phyloP scores from a whole-genome alignment of 1,140 invertebrate species.

The Atopsyche davidsoni region DNA sequence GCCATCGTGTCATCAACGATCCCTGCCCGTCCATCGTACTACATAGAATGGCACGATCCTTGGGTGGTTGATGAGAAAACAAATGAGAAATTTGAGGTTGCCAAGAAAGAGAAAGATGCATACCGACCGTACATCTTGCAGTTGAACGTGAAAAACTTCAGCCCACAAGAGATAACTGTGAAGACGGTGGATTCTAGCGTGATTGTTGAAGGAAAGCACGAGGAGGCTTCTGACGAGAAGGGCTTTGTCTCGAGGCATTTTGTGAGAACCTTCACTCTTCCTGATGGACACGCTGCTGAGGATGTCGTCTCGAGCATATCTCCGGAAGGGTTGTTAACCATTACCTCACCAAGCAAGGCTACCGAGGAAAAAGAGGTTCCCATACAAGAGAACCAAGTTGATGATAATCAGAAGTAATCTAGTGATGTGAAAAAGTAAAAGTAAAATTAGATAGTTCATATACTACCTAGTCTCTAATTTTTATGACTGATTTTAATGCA shows the following conservation, averaged over 20 bases:
- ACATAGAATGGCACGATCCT: conserved; percentile 22
- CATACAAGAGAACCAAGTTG: too few species aligned
- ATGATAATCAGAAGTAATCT: too few species aligned
- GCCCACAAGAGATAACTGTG: conserved; percentile 59
- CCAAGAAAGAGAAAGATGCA: background rate
- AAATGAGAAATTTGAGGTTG: conserved; percentile 1
- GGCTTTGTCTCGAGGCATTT: conserved; percentile 42
- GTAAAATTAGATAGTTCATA: too few species aligned
- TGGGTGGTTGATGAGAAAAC: conserved; percentile 1
- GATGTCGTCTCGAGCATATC: conserved; percentile 65
- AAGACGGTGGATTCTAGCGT: conserved; percentile 54
- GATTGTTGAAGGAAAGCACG: conserved; percentile 52
- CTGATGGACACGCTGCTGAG: conserved; percentile 61
- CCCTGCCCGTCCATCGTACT: conserved; percentile 9
- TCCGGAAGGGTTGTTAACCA: conserved; percentile 67
- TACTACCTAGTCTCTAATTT: too few species aligned
- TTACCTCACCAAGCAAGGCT: conserved; percentile 60
- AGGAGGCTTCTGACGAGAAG: conserved; percentile 48
- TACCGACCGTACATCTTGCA: conserved; percentile 34
- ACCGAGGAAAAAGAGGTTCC: conserved; percentile 41
- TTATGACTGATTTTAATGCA: too few species aligned
- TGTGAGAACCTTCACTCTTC: conserved; percentile 50
- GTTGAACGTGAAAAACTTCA: conserved; percentile 57
- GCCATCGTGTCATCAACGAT: conserved; percentile 12
- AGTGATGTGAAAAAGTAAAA: too few species aligned